Conservation (phyloP, 2,888 invertebrate genomes). For the Scaptomyza flava region DNA sequence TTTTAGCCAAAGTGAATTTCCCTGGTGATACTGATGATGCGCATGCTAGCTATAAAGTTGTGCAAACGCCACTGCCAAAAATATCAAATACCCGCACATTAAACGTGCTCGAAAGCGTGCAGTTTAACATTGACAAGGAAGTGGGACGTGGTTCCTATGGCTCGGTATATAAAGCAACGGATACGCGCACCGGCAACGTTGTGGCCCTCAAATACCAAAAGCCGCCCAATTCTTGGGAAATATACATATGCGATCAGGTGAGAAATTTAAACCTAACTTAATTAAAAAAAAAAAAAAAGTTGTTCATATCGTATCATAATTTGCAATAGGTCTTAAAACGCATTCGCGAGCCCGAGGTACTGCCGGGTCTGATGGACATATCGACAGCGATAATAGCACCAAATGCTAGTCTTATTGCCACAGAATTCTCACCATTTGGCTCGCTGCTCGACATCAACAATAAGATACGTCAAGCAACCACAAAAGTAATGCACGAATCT, state of each 20-base stretch:
- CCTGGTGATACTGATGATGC: constrained; percentile 87
- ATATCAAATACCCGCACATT: constrained; percentile 86
- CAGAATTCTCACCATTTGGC: constrained; percentile 93
- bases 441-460: constrained; percentile 93
- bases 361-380: constrained; percentile 92
- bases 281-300: neutral
- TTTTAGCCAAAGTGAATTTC: constrained; percentile 90
- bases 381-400: constrained; percentile 91
- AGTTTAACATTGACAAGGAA: constrained; percentile 89
- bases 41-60: constrained; percentile 86
- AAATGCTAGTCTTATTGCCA: constrained; percentile 93
- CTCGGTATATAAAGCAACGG: constrained; percentile 88
- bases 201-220: constrained; percentile 95
- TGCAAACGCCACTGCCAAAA: constrained; percentile 87
- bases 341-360: constrained; percentile 85
- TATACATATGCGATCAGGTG: constrained; percentile 90
- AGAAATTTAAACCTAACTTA: neutral
- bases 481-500: constrained; percentile 90
- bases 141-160: constrained; percentile 95
- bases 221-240: constrained; percentile 96
- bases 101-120: constrained; percentile 86
- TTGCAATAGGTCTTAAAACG: constrained; percentile 75
- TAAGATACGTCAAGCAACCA: constrained; percentile 89
- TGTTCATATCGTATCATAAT: neutral
- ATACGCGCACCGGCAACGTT: constrained; percentile 79